These are phyloP conservation scores for Pammene aurita DNA, from an alignment of 2,888 invertebrate species.

Conservation along the genomic window DNA sequence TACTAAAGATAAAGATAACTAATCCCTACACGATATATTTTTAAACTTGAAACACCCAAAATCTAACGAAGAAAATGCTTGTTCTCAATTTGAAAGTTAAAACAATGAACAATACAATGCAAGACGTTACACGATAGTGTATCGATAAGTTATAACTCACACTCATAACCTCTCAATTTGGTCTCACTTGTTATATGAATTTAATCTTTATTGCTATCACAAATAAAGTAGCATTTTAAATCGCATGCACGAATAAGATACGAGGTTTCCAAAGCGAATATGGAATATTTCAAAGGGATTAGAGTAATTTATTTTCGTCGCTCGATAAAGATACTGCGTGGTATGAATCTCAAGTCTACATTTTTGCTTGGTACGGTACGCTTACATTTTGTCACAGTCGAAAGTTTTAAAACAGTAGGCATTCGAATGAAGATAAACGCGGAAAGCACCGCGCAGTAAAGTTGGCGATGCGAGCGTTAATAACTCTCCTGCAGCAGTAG, in stretches of 20 bases:
- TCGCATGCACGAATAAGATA: background rate
- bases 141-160: background rate
- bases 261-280: conserved; percentile 15
- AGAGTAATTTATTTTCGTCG: conserved; percentile 41
- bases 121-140: conserved; percentile 15
- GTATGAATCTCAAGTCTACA: conserved; percentile 48
- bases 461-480: too few relatives aligned
- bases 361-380: conserved; percentile 58
- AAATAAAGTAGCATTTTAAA: conserved; percentile 7
- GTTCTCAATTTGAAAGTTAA: conserved; percentile 32
- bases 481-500: too few relatives aligned
- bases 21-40: too few relatives aligned
- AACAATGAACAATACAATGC: conserved; percentile 29
- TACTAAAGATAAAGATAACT: too few relatives aligned
- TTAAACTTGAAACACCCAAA: background rate
- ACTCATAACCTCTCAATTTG: background rate
- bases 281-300: conserved; percentile 34
- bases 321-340: conserved; percentile 41
- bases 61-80: conserved; percentile 8
- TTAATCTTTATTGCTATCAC: background rate
- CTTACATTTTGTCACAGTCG: conserved; percentile 49
- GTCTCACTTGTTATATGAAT: background rate
- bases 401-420: conserved; percentile 14
- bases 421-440: too few relatives aligned
- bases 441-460: too few relatives aligned